A percentile compares a stretch with the other conserved stretches of the same genome.
These are phyloP conservation scores for Phrynocephalus versicolor DNA, from an alignment of 2,113 vertebrate genomes.

Conservation along the genomic window DNA sequence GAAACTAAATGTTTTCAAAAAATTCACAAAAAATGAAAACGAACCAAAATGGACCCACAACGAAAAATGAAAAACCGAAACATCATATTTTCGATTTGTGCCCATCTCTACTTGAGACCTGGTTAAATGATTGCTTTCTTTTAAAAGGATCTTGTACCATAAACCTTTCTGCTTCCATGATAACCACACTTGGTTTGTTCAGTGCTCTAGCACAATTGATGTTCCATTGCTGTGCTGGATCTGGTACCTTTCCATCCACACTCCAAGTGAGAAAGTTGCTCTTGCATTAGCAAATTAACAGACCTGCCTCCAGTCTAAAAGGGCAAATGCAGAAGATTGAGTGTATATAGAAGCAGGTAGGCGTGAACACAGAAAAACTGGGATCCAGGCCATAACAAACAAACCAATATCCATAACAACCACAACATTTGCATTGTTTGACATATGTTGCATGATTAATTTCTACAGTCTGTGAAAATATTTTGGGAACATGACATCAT, in stretches of 20 bases:
- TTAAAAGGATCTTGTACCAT: not conserved
- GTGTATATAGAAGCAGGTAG: not conserved
- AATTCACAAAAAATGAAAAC: no score
- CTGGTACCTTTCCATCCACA: not conserved
- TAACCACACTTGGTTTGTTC: not conserved
- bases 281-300: not conserved
- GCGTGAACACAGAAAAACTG: not conserved
- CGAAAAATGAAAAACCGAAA: no score
- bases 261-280: not conserved
- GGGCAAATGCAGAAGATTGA: not conserved
- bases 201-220: not conserved
- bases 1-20: no score
- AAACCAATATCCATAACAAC: not conserved
- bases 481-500: conserved; percentile 10
- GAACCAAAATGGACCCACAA: no score
- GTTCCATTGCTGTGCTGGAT: not conserved
- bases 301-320: not conserved
- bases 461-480: conserved; percentile 1
- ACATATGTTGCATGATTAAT: conserved; percentile 8
- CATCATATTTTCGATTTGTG: no score
- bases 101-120: no score
- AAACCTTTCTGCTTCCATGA: not conserved
- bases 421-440: not conserved
- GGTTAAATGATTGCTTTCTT: no score
- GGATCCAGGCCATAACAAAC: not conserved